phyloP scores from a whole-genome alignment of 1,140 invertebrate species.

The Helicoverpa armigera region DNA sequence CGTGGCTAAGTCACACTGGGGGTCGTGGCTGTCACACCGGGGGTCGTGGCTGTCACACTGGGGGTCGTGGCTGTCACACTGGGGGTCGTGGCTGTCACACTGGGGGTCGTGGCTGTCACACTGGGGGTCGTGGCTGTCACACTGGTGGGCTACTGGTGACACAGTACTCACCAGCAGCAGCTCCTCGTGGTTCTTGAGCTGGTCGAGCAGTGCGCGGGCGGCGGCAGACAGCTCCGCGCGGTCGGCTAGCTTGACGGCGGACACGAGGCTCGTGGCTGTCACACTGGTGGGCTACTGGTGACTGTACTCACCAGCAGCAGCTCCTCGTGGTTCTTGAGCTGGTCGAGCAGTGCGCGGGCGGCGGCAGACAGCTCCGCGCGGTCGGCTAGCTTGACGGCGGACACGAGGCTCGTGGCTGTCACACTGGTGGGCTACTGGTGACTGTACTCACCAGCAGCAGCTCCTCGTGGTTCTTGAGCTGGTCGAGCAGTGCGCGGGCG shows the following conservation, averaged over 20 bases:
- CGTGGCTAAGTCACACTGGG: no score
- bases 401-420: constrained; percentile 7
- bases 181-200: constrained; percentile 60
- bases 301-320: constrained; percentile 69
- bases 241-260: constrained; percentile 50
- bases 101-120: no score
- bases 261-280: constrained; percentile 26
- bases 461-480: constrained; percentile 60
- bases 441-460: constrained; percentile 69
- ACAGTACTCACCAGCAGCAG: constrained; percentile 63
- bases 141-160: no score
- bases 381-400: constrained; percentile 50
- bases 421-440: no score
- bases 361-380: constrained; percentile 41
- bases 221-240: constrained; percentile 41
- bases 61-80: no score
- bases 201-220: constrained; percentile 62
- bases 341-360: constrained; percentile 62
- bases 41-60: no score
- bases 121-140: no score
- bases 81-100: no score
- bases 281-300: no score
- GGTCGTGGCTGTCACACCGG: no score
- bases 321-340: constrained; percentile 60
- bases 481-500: constrained; percentile 62